Conservation (phyloP, 2,113 vertebrate species). For the Cephalopterus ornatus region DNA sequence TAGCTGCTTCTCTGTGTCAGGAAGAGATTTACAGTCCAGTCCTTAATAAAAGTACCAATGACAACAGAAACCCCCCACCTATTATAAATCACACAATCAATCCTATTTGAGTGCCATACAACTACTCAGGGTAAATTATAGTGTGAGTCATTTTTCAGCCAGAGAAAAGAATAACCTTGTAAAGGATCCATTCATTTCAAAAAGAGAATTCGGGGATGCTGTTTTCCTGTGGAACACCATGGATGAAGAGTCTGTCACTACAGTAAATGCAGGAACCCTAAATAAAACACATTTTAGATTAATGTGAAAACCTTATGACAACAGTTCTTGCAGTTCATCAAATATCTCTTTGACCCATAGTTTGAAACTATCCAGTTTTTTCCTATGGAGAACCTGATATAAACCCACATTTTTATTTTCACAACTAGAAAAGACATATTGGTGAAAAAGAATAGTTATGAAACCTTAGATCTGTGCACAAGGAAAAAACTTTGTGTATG, state of each 20-base stretch:
- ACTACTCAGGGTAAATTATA: background rate
- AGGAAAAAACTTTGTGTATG: background rate
- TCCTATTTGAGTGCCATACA: background rate
- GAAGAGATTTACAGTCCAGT: background rate
- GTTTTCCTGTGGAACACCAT: fast-evolving
- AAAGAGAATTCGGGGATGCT: background rate
- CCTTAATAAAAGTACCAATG: background rate
- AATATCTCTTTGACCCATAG: background rate
- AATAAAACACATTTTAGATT: background rate
- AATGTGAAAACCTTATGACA: background rate
- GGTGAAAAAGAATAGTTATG: background rate
- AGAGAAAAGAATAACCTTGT: background rate
- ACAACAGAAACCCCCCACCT: background rate
- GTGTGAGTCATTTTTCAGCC: background rate
- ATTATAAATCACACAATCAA: background rate
- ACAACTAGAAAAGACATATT: background rate
- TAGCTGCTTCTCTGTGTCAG: background rate
- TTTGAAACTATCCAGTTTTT: background rate
- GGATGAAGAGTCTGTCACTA: background rate
- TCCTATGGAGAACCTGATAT: background rate
- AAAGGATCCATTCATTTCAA: background rate
- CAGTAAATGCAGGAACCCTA: background rate
- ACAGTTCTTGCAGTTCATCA: background rate
- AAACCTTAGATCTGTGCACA: background rate
- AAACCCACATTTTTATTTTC: background rate